Evolutionary conservation across 92 coral and sea anemone species (phyloP).

Genomic region (Umimayanthus chanpuru): DNA sequence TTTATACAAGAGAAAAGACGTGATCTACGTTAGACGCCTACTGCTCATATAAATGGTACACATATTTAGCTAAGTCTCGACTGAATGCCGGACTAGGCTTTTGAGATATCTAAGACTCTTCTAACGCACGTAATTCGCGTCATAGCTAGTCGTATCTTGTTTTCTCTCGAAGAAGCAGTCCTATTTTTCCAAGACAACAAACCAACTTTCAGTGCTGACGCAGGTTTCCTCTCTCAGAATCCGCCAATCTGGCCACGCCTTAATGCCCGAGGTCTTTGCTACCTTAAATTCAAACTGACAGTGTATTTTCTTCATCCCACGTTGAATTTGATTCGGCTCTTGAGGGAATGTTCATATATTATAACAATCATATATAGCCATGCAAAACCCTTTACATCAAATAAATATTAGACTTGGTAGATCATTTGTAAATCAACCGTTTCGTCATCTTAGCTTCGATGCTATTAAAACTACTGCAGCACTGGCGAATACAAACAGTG

Average conservation of each 20-base stretch:
- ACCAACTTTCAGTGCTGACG: not conserved
- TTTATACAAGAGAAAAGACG: too few relatives aligned
- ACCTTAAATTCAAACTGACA: not conserved
- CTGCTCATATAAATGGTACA: too few relatives aligned
- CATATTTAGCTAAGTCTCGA: too few relatives aligned
- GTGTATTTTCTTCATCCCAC: not conserved
- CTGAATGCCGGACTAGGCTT: too few relatives aligned
- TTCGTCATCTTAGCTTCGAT: slow-evolving; percentile 62
- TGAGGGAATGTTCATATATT: not conserved
- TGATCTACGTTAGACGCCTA: too few relatives aligned
- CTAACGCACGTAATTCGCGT: too few relatives aligned
- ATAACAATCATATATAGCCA: not conserved
- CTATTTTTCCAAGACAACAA: not conserved
- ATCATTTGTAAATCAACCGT: not conserved
- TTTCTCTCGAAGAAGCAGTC: too few relatives aligned
- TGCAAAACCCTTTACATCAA: not conserved
- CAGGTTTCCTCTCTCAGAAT: not conserved
- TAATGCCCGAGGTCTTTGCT: not conserved
- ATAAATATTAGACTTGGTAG: not conserved
- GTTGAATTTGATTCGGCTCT: not conserved
- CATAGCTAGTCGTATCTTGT: too few relatives aligned
- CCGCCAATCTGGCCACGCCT: not conserved
- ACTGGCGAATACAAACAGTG: slow-evolving; percentile 68
- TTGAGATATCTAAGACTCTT: too few relatives aligned
- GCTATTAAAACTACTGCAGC: slow-evolving; percentile 68